Evolutionary conservation across 2,888 invertebrate genomes (phyloP), one percentile per base, ranked within the genome.

Genomic region (Cerastis leucographa): DNA sequence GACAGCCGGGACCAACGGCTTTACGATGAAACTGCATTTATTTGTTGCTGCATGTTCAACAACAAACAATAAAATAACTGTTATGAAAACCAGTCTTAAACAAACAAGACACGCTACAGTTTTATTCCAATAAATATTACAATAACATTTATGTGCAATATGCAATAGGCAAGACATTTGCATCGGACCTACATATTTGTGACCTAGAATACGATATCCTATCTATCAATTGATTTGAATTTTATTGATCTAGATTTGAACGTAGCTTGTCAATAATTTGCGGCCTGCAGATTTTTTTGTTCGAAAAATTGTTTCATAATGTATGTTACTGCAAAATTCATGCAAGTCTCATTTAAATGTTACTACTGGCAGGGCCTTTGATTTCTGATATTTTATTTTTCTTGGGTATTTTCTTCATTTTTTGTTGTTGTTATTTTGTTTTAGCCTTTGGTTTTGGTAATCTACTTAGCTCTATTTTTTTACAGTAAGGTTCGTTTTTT

Each of bases 121-220:
- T 80, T 68, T 68, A 68, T 69, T 49, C 71, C 7, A 64, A 64
- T 69, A 59, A 51, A 68, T 64, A 84, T 74, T 80, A 80, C 61
- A 74, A 82, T 71, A 82, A 80, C 81, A 80, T 80, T 61, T 56
- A 69, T 74, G 68, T 80, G 64, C 51, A 65, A 62, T 29, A n/a
- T 40, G 17, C 25, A 25, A 59, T 14, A 25, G 54, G 68, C 69
- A 70, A 46, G n/a, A 49, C 14, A 73, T 83, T 81, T 73, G 51
- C 85, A 81, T 85, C 12, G 35, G 70, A 70, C 82, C 85, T 80
- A 71, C 69, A 73, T 74, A 61, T 66, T 71, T 64, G 56, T 85
- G 71, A 81, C 82, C 85, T 81, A 85, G 82, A 85, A 81, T 74
- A 76, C 49, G 17, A 76, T 81, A 81, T 83, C 76, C 72, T 76